Evolutionary conservation across 2,888 invertebrate species (phyloP).

Genomic region (Aphodius sticticus): DNA sequence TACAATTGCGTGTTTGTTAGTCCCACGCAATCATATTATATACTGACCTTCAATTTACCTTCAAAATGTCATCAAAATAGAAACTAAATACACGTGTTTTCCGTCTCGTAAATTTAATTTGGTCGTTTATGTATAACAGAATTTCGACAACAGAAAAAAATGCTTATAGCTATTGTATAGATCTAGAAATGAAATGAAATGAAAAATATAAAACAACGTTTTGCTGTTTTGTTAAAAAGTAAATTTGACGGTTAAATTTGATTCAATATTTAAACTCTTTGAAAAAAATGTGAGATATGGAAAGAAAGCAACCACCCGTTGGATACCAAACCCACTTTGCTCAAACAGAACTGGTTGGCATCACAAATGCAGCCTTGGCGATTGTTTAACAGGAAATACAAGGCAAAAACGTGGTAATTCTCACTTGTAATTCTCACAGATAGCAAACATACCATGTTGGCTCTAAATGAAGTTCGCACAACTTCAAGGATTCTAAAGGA

Average conservation of each 20-base stretch:
- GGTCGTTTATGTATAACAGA: too few species aligned
- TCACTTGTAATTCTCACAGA: not conserved
- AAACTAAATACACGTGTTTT: too few species aligned
- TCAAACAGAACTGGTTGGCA: not conserved
- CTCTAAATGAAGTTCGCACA: not conserved
- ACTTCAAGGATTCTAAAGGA: not conserved
- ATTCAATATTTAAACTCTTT: too few species aligned
- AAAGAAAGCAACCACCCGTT: not conserved
- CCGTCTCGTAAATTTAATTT: too few species aligned
- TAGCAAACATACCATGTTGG: not conserved
- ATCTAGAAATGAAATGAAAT: too few species aligned
- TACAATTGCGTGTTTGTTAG: not conserved
- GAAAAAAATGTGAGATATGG: not conserved
- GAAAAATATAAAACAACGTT: too few species aligned
- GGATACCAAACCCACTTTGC: too few species aligned
- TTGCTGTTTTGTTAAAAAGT: too few species aligned
- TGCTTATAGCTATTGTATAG: too few species aligned
- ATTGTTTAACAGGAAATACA: slow-evolving; percentile 4
- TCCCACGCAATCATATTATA: not conserved
- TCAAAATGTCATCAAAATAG: too few species aligned
- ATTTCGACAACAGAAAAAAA: too few species aligned
- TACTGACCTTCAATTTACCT: not conserved
- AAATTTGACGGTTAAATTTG: too few species aligned
- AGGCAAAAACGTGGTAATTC: not conserved
- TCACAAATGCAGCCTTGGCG: not conserved